A percentile compares a stretch with the other conserved stretches of the same genome.
These are phyloP conservation scores for Peromyscus polionotus DNA, from an alignment of 2,113 vertebrate genomes.

Conservation along the genomic window DNA sequence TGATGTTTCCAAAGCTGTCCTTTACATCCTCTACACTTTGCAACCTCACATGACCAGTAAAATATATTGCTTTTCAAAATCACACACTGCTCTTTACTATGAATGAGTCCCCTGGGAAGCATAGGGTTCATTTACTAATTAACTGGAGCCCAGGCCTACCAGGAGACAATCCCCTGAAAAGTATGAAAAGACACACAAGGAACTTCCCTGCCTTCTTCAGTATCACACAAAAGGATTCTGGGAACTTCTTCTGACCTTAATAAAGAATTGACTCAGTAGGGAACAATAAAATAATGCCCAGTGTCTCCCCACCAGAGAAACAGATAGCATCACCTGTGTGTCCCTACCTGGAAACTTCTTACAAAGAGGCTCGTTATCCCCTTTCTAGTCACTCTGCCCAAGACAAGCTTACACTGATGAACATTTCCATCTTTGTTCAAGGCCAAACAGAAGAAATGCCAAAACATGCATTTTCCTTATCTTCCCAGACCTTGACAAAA, in stretches of 20 bases:
- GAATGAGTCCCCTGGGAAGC: not conserved
- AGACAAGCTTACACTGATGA: not conserved
- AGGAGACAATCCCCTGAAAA: not conserved
- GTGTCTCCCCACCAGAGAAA: not conserved
- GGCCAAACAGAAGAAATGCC: conserved; percentile 62
- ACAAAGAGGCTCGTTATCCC: conserved; percentile 57
- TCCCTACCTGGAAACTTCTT: conserved; percentile 38
- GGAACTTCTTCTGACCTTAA: conserved; percentile 47
- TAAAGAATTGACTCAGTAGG: not conserved
- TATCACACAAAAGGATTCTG: not conserved
- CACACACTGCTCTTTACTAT: not conserved
- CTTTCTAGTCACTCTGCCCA: conserved; percentile 24
- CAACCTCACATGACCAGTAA: not conserved
- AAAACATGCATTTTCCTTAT: conserved; percentile 53
- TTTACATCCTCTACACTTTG: not conserved
- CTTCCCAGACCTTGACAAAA: conserved; percentile 64
- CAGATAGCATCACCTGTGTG: conserved; percentile 14
- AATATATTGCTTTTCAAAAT: not conserved
- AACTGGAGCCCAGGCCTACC: not conserved
- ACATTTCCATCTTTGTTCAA: conserved; percentile 49
- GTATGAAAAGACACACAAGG: not conserved
- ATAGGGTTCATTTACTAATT: not conserved
- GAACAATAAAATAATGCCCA: not conserved
- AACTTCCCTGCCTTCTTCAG: not conserved
- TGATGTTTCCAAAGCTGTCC: not conserved